These are phyloP conservation scores for Rhaphigaster nebulosa DNA, from an alignment of 2,888 invertebrate species.

Conservation along the genomic window DNA sequence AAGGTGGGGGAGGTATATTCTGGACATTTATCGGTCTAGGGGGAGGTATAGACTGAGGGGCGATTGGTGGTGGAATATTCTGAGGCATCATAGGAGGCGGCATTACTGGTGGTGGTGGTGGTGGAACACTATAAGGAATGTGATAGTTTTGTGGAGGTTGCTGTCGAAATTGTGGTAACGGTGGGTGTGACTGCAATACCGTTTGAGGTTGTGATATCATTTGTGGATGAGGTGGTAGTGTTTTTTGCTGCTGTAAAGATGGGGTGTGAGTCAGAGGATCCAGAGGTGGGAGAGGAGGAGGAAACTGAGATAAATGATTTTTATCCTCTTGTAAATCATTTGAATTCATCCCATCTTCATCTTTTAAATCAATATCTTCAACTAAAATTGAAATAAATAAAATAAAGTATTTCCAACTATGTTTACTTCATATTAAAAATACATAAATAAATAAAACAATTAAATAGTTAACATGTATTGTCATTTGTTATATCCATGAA, in stretches of 20 bases:
- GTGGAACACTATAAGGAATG: slow-evolving; percentile 50
- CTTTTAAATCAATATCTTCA: neutral
- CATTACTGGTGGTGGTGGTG: slow-evolving; percentile 68
- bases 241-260: neutral
- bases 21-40: slow-evolving; percentile 74
- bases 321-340: slow-evolving; percentile 23
- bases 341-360: neutral
- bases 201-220: slow-evolving; percentile 59
- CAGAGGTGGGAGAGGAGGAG: slow-evolving; percentile 27
- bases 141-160: slow-evolving; percentile 20
- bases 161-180: slow-evolving; percentile 67
- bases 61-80: slow-evolving; percentile 66
- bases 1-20: slow-evolving; percentile 70
- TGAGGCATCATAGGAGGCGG: slow-evolving; percentile 66
- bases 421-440: neutral
- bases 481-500: neutral
- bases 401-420: neutral
- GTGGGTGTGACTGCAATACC: slow-evolving; percentile 66
- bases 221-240: neutral
- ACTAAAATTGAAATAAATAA: neutral
- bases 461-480: no score
- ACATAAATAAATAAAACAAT: neutral
- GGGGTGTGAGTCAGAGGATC: neutral
- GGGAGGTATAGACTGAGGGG: slow-evolving; percentile 70
- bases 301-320: neutral